These are phyloP conservation scores for Scaptomyza flava DNA, from an alignment of 2,888 invertebrate species.

Conservation along the genomic window DNA sequence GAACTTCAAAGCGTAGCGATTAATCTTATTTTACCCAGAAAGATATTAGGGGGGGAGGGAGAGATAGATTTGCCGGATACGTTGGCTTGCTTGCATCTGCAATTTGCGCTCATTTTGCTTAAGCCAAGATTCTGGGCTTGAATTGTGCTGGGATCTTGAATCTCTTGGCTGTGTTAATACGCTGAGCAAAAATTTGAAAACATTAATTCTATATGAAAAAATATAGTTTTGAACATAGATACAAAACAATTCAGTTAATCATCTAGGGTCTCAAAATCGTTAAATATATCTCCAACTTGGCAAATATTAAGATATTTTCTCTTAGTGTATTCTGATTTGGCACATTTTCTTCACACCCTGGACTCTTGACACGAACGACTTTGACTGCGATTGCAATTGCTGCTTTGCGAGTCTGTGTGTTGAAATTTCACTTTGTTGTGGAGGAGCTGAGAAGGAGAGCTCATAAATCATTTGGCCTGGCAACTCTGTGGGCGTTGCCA, in stretches of 20 bases:
- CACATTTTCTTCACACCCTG: constrained; percentile 64
- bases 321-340: constrained; percentile 38
- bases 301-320: not conserved
- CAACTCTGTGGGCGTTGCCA: constrained; percentile 69
- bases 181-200: not conserved
- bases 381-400: constrained; percentile 4
- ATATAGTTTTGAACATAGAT: too few relatives aligned
- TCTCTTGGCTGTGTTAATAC: not conserved
- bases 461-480: constrained; percentile 71
- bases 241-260: too few relatives aligned
- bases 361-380: constrained; percentile 36
- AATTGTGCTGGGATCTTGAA: not conserved
- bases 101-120: constrained; percentile 49
- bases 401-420: not conserved
- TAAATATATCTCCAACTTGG: too few relatives aligned
- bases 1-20: constrained; percentile 62
- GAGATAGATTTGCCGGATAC: constrained; percentile 27
- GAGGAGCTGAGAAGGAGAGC: constrained; percentile 43
- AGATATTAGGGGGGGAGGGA: not conserved
- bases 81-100: constrained; percentile 38
- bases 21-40: constrained; percentile 44
- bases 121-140: constrained; percentile 38
- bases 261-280: too few relatives aligned
- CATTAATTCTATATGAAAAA: too few relatives aligned
- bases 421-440: constrained; percentile 45